Percentiles rank a stretch among this genome's conserved stretches.
phyloP scores from a whole-genome alignment of 2,797 vertebrate genomes.

The Anabas testudineus region DNA sequence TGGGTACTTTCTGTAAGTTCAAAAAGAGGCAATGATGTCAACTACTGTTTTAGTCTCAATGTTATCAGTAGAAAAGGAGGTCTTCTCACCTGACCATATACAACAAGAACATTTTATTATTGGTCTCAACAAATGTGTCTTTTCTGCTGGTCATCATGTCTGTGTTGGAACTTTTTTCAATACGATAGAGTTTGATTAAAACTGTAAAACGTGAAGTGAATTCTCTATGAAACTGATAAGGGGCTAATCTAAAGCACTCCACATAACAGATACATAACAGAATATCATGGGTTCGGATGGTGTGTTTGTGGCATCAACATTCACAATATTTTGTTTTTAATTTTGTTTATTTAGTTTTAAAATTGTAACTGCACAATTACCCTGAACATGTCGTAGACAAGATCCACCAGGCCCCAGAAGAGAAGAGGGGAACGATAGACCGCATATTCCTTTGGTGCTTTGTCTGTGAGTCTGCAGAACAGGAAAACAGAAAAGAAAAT shows the following conservation, averaged over 20 bases:
- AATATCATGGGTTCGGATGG: neutral
- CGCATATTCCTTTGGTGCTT: conserved; percentile 92
- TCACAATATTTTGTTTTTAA: neutral
- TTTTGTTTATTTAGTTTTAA: no score
- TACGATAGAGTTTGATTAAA: no score
- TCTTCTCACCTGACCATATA: no score
- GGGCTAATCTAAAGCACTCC: no score
- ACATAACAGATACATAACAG: neutral
- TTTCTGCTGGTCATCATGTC: no score
- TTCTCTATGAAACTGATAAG: no score
- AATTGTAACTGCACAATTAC: conserved; percentile 79
- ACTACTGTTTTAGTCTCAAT: neutral
- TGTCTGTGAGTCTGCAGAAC: conserved; percentile 91
- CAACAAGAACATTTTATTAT: no score
- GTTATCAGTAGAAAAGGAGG: neutral
- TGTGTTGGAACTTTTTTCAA: no score
- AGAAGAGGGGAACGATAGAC: conserved; percentile 96
- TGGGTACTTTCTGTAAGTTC: conserved; percentile 88
- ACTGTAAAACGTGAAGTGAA: no score
- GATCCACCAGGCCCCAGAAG: conserved; percentile 98
- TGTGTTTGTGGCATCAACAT: neutral
- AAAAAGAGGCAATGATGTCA: neutral
- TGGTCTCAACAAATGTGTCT: no score
- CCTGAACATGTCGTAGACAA: conserved; percentile 99
- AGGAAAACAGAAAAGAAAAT: neutral